These are phyloP conservation scores for Hypomecis punctinalis DNA, from an alignment of 2,888 invertebrate genomes.

Conservation along the genomic window DNA sequence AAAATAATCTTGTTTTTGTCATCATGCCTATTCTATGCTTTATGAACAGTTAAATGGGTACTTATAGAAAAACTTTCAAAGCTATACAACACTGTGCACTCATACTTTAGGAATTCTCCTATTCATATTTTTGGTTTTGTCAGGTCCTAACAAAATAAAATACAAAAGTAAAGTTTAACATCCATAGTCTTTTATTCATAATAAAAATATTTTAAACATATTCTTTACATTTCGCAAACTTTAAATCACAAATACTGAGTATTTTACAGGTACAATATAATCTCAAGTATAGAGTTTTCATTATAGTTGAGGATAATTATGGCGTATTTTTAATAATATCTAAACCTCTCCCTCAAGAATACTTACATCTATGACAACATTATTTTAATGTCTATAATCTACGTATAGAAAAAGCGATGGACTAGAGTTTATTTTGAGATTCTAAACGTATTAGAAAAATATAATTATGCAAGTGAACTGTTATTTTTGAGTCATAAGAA, in stretches of 20 bases:
- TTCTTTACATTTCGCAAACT: slow-evolving; percentile 32
- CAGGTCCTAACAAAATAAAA: neutral
- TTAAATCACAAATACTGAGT: slow-evolving; percentile 45
- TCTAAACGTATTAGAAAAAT: slow-evolving; percentile 15
- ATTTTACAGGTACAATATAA: slow-evolving; percentile 52
- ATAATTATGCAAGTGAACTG: slow-evolving; percentile 6
- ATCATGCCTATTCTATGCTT: no score
- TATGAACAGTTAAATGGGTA: no score
- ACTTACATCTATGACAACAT: slow-evolving; percentile 34
- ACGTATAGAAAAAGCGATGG: slow-evolving; percentile 27
- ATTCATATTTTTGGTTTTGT: neutral
- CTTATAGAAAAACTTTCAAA: no score
- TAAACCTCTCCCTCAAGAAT: slow-evolving; percentile 63
- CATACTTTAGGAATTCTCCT: no score
- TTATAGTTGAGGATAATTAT: slow-evolving; percentile 38
- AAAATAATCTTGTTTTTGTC: no score
- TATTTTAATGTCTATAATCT: slow-evolving; percentile 26
- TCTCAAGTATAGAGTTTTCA: slow-evolving; percentile 38
- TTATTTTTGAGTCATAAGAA: slow-evolving; percentile 7
- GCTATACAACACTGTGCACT: no score
- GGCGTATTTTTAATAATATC: slow-evolving; percentile 39
- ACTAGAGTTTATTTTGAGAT: slow-evolving; percentile 13
- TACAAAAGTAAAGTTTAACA: slow-evolving; percentile 29
- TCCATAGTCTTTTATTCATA: slow-evolving; percentile 42
- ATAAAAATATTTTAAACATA: slow-evolving; percentile 48